Evolutionary conservation across 2,113 vertebrate genomes (phyloP), one percentile per base, ranked within the genome.

Genomic region (Gnathonemus echidnorhynchus): DNA sequence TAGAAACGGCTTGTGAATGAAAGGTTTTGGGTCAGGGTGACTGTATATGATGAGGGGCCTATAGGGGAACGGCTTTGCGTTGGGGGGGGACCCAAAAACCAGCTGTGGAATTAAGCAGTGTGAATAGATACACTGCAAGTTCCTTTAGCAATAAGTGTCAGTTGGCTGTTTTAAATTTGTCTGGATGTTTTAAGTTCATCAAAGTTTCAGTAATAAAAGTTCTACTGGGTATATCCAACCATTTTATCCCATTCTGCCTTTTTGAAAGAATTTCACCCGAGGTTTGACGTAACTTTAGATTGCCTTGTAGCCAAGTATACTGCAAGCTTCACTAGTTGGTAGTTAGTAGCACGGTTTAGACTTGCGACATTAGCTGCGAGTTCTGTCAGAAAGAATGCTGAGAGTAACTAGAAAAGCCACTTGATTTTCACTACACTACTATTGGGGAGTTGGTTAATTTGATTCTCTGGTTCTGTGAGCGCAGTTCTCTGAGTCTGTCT

Each of bases 401-500:
- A 27, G 3, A 19, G 27, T 6, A 35, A 87, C 27, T 13, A 52
- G n/a, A 4, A 11, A 7, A 6, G 10, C 13, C 49, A 19, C 19
- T 27, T 87, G 5, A 31, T 52, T 53, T 50, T 2, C 86, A 87
- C 49, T 42, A 35, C 50, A 10, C 2, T 66, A n/a, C 56, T 24
- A 13, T 88, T 27, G 56, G 87, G 52, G 80, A 5, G 24, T 86
- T 89, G 48, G 50, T 66, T 85, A 5, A 87, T 88, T 49, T 70
- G 39, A 56, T 90, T 90, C 50, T 42, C 70, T 46, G 35, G 66
- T 50, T 88, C 83, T 90, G 86, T 83, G 39, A 87, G 89, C 84
- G 21, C 70, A 88, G 48, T 74, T 77, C 86, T 88, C 74, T 89
- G 86, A 89, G 74, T 91, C 91, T 56, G 45, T 91, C 90, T 90